phyloP scores from a whole-genome alignment of 2,888 invertebrate genomes.

The Escarpia spicata region DNA sequence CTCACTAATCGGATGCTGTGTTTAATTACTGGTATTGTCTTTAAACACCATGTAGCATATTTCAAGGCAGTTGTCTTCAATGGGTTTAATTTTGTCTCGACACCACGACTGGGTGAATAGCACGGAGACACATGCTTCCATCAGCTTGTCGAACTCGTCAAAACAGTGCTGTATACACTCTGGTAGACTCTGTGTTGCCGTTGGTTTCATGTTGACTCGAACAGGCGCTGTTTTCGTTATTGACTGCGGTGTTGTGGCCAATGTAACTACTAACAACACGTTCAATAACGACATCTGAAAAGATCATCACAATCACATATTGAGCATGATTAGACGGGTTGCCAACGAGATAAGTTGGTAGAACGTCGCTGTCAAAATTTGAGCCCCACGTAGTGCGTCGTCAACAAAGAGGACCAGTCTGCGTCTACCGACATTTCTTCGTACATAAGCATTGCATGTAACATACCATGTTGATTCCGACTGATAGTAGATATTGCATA shows the following conservation, averaged over 20 bases:
- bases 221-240: not conserved
- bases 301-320: too few relatives aligned
- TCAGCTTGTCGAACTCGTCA: not conserved
- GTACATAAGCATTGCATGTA: too few relatives aligned
- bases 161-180: not conserved
- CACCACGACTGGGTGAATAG: not conserved
- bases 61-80: not conserved
- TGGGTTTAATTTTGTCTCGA: not conserved
- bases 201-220: not conserved
- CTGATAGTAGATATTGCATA: too few relatives aligned
- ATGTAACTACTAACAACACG: not conserved
- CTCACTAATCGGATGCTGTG: not conserved
- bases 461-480: too few relatives aligned
- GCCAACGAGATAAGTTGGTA: too few relatives aligned
- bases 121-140: not conserved
- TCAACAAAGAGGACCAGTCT: too few relatives aligned
- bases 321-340: too few relatives aligned
- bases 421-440: too few relatives aligned
- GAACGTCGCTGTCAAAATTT: too few relatives aligned
- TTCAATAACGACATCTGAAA: not conserved
- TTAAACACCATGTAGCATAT: not conserved
- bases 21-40: not conserved
- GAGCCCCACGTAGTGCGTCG: too few relatives aligned
- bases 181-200: not conserved
- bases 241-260: not conserved